Percentiles rank a stretch among this genome's conserved stretches.
Evolutionary conservation across 2,113 vertebrate species (phyloP).

Genomic region (Hipposideros armiger): DNA sequence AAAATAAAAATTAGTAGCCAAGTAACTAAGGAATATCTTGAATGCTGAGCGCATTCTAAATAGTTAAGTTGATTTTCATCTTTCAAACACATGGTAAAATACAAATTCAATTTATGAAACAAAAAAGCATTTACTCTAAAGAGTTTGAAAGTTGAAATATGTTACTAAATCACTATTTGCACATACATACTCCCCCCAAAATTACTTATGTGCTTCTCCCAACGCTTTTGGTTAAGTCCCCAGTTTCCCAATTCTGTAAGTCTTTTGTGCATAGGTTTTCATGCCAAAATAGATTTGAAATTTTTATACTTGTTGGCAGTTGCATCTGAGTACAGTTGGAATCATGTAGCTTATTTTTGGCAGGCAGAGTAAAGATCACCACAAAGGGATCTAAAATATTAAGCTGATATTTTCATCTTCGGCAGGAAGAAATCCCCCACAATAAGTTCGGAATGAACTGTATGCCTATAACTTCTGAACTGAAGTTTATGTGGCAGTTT

Average conservation of each 20-base stretch:
- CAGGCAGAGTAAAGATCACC: background rate
- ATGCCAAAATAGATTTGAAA: conserved; percentile 43
- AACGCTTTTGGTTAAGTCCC: background rate
- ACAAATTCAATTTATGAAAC: conserved; percentile 8
- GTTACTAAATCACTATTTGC: background rate
- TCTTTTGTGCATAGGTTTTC: background rate
- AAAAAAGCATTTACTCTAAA: background rate
- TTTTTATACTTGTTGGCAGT: conserved; percentile 21
- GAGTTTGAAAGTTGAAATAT: background rate
- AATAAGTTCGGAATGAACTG: background rate
- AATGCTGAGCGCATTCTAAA: conserved; percentile 30
- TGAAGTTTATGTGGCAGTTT: conserved; percentile 11
- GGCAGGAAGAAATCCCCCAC: background rate
- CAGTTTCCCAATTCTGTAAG: background rate
- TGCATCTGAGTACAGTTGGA: conserved; percentile 8
- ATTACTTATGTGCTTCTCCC: background rate
- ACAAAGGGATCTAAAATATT: background rate
- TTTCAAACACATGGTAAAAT: conserved; percentile 54
- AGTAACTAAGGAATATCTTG: conserved; percentile 35
- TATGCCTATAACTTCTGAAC: background rate
- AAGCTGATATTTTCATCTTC: background rate
- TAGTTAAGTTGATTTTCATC: conserved; percentile 1
- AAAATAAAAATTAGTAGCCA: conserved; percentile 34
- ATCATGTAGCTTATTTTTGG: background rate
- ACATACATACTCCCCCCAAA: background rate